Evolutionary conservation across 2,797 vertebrate species (phyloP).

Genomic region (Aplochiton taeniatus): DNA sequence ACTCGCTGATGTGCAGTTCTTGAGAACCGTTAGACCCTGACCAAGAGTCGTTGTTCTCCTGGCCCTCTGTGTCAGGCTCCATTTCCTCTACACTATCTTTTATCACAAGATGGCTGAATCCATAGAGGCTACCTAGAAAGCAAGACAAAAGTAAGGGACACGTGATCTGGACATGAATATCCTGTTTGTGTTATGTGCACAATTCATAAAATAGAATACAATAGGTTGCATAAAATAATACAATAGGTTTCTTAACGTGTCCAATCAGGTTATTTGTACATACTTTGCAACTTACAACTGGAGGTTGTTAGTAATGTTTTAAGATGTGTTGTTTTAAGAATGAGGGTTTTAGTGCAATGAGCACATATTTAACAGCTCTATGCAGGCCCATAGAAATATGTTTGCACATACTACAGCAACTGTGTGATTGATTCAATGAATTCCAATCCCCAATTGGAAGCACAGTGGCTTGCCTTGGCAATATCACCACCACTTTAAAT

Average conservation of each 20-base stretch:
- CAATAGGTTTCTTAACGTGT: too few species aligned
- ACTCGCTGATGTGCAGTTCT: constrained; percentile 63
- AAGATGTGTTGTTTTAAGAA: too few species aligned
- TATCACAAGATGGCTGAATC: constrained; percentile 26
- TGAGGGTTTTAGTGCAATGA: too few species aligned
- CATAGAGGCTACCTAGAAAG: constrained; percentile 42
- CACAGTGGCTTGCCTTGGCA: constrained; percentile 43
- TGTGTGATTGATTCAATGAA: constrained; percentile 35
- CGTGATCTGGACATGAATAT: background rate
- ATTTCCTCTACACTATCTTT: constrained; percentile 47
- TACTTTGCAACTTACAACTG: too few species aligned
- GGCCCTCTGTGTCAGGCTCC: constrained; percentile 58
- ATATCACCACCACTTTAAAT: constrained; percentile 81
- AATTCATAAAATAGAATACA: too few species aligned
- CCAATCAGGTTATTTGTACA: too few species aligned
- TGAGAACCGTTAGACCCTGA: constrained; percentile 59
- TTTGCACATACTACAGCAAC: background rate
- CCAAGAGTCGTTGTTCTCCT: constrained; percentile 36
- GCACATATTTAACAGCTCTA: background rate
- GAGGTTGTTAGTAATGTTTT: too few species aligned
- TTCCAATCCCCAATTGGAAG: constrained; percentile 67
- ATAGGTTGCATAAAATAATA: too few species aligned
- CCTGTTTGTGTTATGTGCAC: background rate
- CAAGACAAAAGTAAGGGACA: background rate
- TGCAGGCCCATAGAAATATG: background rate